Conservation (phyloP, 1,140 invertebrate genomes). For the Pemphigus obesinymphae region DNA sequence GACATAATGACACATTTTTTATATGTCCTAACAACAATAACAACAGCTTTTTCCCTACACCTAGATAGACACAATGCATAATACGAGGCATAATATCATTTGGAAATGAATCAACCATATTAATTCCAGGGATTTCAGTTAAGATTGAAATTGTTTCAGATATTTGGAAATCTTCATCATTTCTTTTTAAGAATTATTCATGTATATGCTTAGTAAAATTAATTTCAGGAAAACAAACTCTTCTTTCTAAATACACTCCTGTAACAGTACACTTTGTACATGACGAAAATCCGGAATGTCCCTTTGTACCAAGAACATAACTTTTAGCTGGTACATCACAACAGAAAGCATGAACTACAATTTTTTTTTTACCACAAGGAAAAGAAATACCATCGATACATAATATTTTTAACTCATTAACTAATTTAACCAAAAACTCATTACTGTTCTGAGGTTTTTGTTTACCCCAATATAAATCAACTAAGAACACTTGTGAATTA, state of each 20-base stretch:
- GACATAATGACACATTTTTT: neutral
- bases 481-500: neutral
- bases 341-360: slow-evolving; percentile 24
- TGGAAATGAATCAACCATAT: neutral
- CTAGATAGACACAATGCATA: neutral
- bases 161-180: neutral
- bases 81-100: neutral
- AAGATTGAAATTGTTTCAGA: neutral
- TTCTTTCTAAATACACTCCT: neutral
- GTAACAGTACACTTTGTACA: slow-evolving; percentile 34
- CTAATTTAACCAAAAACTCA: neutral
- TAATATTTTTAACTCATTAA: neutral
- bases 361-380: too few relatives aligned
- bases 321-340: slow-evolving; percentile 42
- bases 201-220: too few relatives aligned
- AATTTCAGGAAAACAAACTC: neutral
- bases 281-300: slow-evolving; percentile 29
- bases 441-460: neutral
- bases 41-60: neutral
- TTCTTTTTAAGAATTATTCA: too few relatives aligned
- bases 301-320: slow-evolving; percentile 37
- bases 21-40: neutral
- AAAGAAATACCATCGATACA: neutral
- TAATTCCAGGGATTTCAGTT: neutral
- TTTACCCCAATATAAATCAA: neutral